A percentile compares a stretch with the other conserved stretches of the same genome.
phyloP scores from a whole-genome alignment of 1,140 invertebrate species.

The Nasonia longicornis region DNA sequence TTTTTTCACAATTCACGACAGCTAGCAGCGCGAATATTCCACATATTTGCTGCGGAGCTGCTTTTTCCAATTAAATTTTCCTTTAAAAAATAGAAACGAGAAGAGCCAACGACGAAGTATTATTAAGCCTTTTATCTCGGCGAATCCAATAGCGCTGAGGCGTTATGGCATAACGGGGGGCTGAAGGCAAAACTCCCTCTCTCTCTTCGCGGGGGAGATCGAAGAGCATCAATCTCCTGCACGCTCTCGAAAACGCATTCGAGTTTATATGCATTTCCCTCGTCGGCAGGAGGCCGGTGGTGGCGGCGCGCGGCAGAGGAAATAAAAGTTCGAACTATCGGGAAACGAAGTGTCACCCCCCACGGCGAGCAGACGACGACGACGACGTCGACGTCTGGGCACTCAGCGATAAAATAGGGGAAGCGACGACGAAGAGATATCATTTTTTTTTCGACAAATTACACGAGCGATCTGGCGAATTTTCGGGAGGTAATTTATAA shows the following conservation, averaged over 20 bases:
- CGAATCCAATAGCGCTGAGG: conserved; percentile 19
- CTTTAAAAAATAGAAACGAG: not conserved
- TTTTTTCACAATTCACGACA: not conserved
- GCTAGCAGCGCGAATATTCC: no score
- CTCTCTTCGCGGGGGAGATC: not conserved
- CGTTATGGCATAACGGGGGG: not conserved
- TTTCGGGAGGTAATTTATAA: no score
- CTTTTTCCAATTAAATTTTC: no score
- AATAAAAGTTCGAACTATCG: conserved; percentile 48
- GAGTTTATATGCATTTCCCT: conserved; percentile 31
- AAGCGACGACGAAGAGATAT: not conserved
- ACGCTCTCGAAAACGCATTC: conserved; percentile 43
- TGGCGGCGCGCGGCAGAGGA: conserved; percentile 10
- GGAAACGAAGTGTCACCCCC: conserved; percentile 32
- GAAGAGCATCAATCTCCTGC: conserved; percentile 40
- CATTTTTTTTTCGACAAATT: conserved; percentile 30
- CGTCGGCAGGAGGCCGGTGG: not conserved
- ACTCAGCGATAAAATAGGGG: conserved; percentile 10
- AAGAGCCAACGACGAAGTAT: conserved; percentile 2
- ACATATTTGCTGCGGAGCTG: no score
- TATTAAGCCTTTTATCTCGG: conserved; percentile 33
- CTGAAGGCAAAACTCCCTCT: not conserved
- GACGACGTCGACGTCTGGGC: not conserved
- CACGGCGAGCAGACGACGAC: not conserved
- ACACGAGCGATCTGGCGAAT: conserved; percentile 10